Percentiles rank a stretch among this genome's conserved stretches.
Evolutionary conservation across 2,113 vertebrate species (phyloP).

Genomic region (Verasper variegatus): DNA sequence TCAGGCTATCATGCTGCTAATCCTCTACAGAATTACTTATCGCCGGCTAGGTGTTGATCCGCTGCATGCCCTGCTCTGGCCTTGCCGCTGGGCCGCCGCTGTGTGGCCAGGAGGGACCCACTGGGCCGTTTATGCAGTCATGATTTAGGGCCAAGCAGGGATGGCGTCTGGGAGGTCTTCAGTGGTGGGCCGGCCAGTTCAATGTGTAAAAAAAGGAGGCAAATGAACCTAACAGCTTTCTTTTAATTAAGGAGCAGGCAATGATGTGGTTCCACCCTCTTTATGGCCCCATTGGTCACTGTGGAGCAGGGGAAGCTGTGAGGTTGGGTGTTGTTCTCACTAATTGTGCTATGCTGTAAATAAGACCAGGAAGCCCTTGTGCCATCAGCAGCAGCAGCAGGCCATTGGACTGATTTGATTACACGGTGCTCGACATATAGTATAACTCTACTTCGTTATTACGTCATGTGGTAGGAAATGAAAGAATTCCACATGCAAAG

Average conservation of each 20-base stretch:
- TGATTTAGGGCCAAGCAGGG: slow-evolving; percentile 88
- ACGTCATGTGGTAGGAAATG: slow-evolving; percentile 8
- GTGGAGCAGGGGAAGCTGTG: slow-evolving; percentile 81
- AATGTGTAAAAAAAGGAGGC: slow-evolving; percentile 50
- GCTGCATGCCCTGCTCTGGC: slow-evolving; percentile 80
- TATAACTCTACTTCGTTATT: slow-evolving; percentile 3
- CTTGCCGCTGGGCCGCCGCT: slow-evolving; percentile 62
- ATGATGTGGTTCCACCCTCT: slow-evolving; percentile 83
- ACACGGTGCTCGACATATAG: slow-evolving; percentile 25
- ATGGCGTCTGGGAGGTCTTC: slow-evolving; percentile 82
- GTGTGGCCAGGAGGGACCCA: slow-evolving; percentile 76
- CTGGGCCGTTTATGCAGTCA: slow-evolving; percentile 81
- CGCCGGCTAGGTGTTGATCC: slow-evolving; percentile 90
- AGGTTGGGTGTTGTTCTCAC: slow-evolving; percentile 71
- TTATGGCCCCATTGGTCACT: slow-evolving; percentile 81
- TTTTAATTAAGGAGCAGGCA: slow-evolving; percentile 91
- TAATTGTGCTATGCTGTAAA: slow-evolving; percentile 86
- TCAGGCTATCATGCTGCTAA: slow-evolving; percentile 98
- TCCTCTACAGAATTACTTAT: slow-evolving; percentile 98
- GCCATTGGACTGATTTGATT: slow-evolving; percentile 32
- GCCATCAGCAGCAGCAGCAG: slow-evolving; percentile 52
- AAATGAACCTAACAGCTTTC: slow-evolving; percentile 87
- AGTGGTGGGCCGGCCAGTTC: slow-evolving; percentile 78
- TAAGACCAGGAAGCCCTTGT: slow-evolving; percentile 77
- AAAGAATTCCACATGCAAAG: background rate